These are phyloP conservation scores for Cotesia congregata DNA, from an alignment of 2,888 invertebrate genomes.

Conservation along the genomic window DNA sequence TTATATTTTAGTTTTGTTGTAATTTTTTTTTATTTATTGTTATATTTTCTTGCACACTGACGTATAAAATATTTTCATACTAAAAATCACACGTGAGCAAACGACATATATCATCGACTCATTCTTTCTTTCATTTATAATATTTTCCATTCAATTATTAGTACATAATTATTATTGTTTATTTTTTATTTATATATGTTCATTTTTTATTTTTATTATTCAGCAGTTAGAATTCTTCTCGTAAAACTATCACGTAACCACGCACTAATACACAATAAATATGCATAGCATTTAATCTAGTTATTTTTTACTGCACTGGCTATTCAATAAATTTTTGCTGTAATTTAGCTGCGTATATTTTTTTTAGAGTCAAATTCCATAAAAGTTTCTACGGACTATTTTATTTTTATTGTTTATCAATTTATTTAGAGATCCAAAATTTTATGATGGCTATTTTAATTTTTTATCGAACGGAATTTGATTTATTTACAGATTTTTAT, in stretches of 20 bases:
- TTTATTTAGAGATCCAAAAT: too few relatives aligned
- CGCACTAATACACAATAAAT: conserved; percentile 43
- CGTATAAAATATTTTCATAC: conserved; percentile 49
- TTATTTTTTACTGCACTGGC: background rate
- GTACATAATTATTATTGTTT: conserved; percentile 14
- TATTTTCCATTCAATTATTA: conserved; percentile 19
- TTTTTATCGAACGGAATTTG: too few relatives aligned
- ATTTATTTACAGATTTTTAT: too few relatives aligned
- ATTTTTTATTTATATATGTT: conserved; percentile 11
- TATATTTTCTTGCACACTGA: conserved; percentile 39
- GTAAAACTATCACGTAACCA: conserved; percentile 43
- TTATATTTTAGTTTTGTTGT: conserved; percentile 1
- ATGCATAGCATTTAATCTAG: background rate
- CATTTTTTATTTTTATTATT: conserved; percentile 33
- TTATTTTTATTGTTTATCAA: too few relatives aligned
- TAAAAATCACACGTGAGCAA: conserved; percentile 43
- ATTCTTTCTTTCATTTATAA: conserved; percentile 28
- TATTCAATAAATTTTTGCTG: background rate
- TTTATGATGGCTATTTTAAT: too few relatives aligned
- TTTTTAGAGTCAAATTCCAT: background rate
- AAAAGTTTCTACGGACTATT: too few relatives aligned
- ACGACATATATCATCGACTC: conserved; percentile 26
- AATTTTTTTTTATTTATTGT: conserved; percentile 22
- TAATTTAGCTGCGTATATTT: conserved; percentile 7
- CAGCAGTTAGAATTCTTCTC: conserved; percentile 11